These are phyloP conservation scores for Folsomia manolachei DNA, from an alignment of 2,888 invertebrate genomes.

Conservation along the genomic window DNA sequence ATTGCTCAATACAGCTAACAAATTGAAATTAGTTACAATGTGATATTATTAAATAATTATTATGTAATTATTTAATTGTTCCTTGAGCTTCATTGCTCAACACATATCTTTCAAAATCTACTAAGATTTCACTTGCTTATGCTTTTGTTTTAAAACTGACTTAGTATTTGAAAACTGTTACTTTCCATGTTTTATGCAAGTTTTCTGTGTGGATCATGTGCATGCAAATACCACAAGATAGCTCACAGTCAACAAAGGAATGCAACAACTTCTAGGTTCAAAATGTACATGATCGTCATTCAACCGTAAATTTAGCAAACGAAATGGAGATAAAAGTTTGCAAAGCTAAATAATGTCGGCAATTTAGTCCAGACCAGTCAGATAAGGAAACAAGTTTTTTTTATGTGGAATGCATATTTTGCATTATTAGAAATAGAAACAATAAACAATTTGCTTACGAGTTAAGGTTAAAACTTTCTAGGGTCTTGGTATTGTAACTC, in stretches of 20 bases:
- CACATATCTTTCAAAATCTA: background rate
- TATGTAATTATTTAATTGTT: background rate
- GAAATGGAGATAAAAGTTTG: too few species aligned
- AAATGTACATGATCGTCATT: too few species aligned
- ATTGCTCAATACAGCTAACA: too few species aligned
- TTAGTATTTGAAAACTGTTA: background rate
- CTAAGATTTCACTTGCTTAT: background rate
- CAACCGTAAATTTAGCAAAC: too few species aligned
- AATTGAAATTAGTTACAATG: background rate
- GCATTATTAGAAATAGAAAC: background rate
- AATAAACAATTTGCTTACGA: too few species aligned
- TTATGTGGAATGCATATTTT: too few species aligned
- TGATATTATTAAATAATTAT: too few species aligned
- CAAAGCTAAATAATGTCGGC: too few species aligned
- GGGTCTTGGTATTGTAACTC: background rate
- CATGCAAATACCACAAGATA: too few species aligned
- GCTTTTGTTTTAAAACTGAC: background rate
- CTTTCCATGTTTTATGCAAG: background rate
- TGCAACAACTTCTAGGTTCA: too few species aligned
- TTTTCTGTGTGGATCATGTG: too few species aligned
- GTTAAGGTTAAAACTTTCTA: background rate
- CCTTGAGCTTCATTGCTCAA: background rate
- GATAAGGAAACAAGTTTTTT: background rate
- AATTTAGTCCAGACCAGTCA: background rate
- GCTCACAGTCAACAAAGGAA: too few species aligned